These are phyloP conservation scores for Thereva unica DNA, from an alignment of 2,888 invertebrate genomes.

Conservation along the genomic window DNA sequence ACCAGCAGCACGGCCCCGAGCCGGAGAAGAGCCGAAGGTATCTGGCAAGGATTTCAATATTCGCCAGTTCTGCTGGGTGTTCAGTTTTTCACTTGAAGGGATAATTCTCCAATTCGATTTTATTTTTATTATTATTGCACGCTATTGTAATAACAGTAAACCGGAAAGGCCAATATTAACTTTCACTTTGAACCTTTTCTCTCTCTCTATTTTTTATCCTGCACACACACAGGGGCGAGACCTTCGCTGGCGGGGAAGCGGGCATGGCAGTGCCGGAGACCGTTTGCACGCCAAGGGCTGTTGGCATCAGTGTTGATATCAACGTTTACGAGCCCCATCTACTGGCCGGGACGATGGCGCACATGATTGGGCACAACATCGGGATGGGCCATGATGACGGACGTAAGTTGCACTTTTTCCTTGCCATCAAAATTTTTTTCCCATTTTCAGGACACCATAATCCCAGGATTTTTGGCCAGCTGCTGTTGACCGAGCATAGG, in stretches of 20 bases:
- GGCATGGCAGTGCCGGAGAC: slow-evolving; percentile 93
- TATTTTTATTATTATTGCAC: slow-evolving; percentile 42
- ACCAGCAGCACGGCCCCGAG: no score
- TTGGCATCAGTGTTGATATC: slow-evolving; percentile 92
- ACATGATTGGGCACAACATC: slow-evolving; percentile 97
- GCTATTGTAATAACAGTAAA: slow-evolving; percentile 36
- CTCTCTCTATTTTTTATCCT: slow-evolving; percentile 38
- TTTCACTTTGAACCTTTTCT: slow-evolving; percentile 36
- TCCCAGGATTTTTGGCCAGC: not conserved
- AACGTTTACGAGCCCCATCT: slow-evolving; percentile 94
- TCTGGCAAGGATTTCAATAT: slow-evolving; percentile 5
- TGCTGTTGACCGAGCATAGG: no score
- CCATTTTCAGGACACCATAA: slow-evolving; percentile 1
- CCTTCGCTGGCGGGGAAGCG: slow-evolving; percentile 86
- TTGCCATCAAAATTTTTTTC: not conserved
- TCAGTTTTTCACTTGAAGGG: slow-evolving; percentile 42
- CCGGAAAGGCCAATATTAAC: slow-evolving; percentile 35
- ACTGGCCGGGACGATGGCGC: slow-evolving; percentile 94
- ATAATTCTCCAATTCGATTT: slow-evolving; percentile 42
- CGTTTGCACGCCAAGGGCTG: slow-evolving; percentile 90
- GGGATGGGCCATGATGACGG: slow-evolving; percentile 96
- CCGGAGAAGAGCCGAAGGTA: not conserved
- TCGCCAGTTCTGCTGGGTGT: slow-evolving; percentile 30
- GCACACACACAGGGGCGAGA: slow-evolving; percentile 68
- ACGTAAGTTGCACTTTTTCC: slow-evolving; percentile 60